Percentiles rank a stretch among this genome's conserved stretches.
phyloP scores from a whole-genome alignment of 1,140 invertebrate species.

The Dendroctonus valens region DNA sequence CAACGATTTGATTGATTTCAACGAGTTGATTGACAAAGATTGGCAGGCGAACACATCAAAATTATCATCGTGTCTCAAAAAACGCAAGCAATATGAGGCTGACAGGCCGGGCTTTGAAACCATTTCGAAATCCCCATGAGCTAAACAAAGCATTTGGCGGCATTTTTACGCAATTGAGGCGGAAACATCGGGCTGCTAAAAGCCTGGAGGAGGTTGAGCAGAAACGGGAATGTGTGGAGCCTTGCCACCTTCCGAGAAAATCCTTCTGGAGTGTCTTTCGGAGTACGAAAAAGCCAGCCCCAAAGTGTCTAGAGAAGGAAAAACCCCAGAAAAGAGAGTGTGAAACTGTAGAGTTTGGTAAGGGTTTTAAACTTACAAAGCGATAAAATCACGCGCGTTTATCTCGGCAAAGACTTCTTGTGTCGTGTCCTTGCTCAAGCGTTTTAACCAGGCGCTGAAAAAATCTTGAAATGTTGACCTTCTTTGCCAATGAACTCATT shows the following conservation, averaged over 20 bases:
- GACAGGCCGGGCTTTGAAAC: background rate
- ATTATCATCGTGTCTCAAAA: background rate
- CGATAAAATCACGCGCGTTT: too few relatives aligned
- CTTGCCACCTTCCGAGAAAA: conserved; percentile 7
- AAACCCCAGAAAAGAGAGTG: background rate
- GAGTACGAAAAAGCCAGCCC: background rate
- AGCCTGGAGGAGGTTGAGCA: background rate
- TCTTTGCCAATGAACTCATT: background rate
- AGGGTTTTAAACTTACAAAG: background rate
- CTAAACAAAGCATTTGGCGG: too few relatives aligned
- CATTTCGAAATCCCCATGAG: background rate
- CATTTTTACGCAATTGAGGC: too few relatives aligned
- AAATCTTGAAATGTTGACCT: background rate
- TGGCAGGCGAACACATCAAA: background rate
- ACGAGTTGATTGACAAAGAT: too few relatives aligned
- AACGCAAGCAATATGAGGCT: background rate
- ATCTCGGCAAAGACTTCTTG: too few relatives aligned
- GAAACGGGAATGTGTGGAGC: conserved; percentile 13
- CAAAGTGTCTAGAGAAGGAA: conserved; percentile 1
- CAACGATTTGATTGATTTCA: too few relatives aligned
- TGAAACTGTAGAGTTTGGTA: conserved; percentile 10
- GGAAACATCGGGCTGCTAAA: background rate
- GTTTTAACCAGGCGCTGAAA: too few relatives aligned
- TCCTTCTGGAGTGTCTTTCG: conserved; percentile 16
- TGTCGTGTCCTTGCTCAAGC: too few relatives aligned